phyloP scores from a whole-genome alignment of 2,888 invertebrate genomes.

The Alsophila aescularia region DNA sequence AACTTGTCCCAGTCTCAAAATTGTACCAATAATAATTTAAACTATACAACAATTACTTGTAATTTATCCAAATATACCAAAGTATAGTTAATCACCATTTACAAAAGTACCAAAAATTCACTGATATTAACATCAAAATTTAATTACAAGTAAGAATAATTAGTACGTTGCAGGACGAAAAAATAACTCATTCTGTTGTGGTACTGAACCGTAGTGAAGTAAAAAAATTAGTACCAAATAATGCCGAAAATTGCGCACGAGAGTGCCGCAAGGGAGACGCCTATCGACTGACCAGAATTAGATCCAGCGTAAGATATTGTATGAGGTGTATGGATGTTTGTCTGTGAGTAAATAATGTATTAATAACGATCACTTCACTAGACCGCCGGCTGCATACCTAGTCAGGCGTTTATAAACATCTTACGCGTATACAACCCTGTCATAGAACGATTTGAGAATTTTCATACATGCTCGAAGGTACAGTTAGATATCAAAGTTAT shows the following conservation, averaged over 20 bases:
- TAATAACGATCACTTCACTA: conserved; percentile 70
- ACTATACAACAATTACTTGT: too few species aligned
- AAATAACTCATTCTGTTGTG: too few species aligned
- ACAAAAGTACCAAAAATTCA: too few species aligned
- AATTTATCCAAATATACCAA: too few species aligned
- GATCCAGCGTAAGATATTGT: conserved; percentile 28
- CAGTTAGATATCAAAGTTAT: too few species aligned
- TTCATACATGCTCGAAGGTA: not conserved
- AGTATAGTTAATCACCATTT: too few species aligned
- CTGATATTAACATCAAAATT: too few species aligned
- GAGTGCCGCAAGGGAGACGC: conserved; percentile 8
- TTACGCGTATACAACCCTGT: not conserved
- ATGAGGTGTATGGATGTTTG: conserved; percentile 14
- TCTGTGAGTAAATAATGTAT: conserved; percentile 60
- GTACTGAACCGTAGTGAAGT: too few species aligned
- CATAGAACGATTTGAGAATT: not conserved
- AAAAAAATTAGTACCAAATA: not conserved
- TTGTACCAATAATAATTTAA: too few species aligned
- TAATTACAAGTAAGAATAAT: too few species aligned
- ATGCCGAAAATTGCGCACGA: not conserved
- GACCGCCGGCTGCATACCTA: conserved; percentile 18
- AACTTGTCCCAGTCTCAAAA: too few species aligned
- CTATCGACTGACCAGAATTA: conserved; percentile 35
- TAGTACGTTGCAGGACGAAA: too few species aligned
- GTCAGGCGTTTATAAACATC: conserved; percentile 2